Percentiles rank a stretch among this genome's conserved stretches.
These are phyloP conservation scores for Cosmorhoe ocellata DNA, from an alignment of 2,888 invertebrate species.

Conservation along the genomic window DNA sequence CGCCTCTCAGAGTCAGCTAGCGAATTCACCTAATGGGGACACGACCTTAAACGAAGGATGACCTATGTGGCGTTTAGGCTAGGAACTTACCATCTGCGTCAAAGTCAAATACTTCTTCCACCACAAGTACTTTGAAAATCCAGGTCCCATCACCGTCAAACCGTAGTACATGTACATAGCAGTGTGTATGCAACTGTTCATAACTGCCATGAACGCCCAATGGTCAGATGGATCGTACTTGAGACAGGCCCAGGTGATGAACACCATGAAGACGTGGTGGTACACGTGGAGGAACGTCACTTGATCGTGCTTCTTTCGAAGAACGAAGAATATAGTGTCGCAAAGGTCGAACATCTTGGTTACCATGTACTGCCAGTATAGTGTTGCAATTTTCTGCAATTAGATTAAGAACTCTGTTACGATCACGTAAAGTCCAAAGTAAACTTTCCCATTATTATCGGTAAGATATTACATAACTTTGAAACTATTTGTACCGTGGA, in stretches of 20 bases:
- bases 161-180: conserved; percentile 90
- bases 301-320: conserved; percentile 88
- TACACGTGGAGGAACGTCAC: conserved; percentile 92
- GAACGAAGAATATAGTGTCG: conserved; percentile 90
- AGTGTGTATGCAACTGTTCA: conserved; percentile 87
- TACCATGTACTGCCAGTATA: conserved; percentile 86
- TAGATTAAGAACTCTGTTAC: too few relatives aligned
- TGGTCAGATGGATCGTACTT: conserved; percentile 89
- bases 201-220: conserved; percentile 85
- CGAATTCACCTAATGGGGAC: too few relatives aligned
- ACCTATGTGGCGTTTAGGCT: too few relatives aligned
- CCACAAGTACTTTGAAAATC: conserved; percentile 87
- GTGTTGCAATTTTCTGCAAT: conserved; percentile 42
- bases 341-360: conserved; percentile 87
- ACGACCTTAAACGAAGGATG: too few relatives aligned
- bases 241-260: conserved; percentile 86
- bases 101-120: conserved; percentile 91
- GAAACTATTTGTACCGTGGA: neutral
- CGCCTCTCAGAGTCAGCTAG: too few relatives aligned
- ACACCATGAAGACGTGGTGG: conserved; percentile 88
- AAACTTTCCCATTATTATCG: neutral
- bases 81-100: conserved; percentile 87
- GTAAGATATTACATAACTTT: neutral
- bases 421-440: too few relatives aligned
- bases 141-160: conserved; percentile 86